Percentiles rank a stretch among this genome's conserved stretches.
phyloP scores from a whole-genome alignment of 1,140 invertebrate genomes.

The Trissolcus basalis region DNA sequence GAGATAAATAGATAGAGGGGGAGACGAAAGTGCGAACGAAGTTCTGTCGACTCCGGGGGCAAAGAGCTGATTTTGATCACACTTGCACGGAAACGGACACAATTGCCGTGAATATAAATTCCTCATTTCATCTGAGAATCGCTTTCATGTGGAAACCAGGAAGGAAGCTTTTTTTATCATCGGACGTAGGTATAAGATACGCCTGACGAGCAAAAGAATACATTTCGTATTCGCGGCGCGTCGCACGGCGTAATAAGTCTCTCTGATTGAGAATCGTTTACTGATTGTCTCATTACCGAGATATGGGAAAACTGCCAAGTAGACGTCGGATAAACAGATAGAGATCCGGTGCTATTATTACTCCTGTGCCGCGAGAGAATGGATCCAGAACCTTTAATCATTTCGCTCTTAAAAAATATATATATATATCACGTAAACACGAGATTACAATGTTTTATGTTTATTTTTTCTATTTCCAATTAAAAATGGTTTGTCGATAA shows the following conservation, averaged over 20 bases:
- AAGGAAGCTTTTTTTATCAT: slow-evolving; percentile 27
- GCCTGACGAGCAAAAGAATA: slow-evolving; percentile 37
- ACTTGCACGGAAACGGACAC: slow-evolving; percentile 27
- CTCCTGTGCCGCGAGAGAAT: too few species aligned
- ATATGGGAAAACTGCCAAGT: slow-evolving; percentile 27
- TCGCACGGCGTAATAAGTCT: slow-evolving; percentile 45
- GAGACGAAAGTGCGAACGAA: slow-evolving; percentile 33
- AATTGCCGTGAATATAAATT: slow-evolving; percentile 54
- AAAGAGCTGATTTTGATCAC: slow-evolving; percentile 36
- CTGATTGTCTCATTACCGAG: slow-evolving; percentile 48
- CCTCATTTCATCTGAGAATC: slow-evolving; percentile 38
- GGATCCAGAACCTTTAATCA: too few species aligned
- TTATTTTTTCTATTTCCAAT: too few species aligned
- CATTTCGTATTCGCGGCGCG: slow-evolving; percentile 57
- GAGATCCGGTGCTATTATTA: too few species aligned
- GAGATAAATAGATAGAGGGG: too few species aligned
- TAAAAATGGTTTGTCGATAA: too few species aligned
- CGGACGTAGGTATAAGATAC: too few species aligned
- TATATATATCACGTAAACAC: too few species aligned
- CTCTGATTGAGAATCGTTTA: slow-evolving; percentile 59
- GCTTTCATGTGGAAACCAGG: slow-evolving; percentile 20
- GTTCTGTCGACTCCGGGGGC: slow-evolving; percentile 14
- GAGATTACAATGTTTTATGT: too few species aligned
- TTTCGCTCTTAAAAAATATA: too few species aligned
- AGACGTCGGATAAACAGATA: slow-evolving; percentile 9